Evolutionary conservation across 2,113 vertebrate species (phyloP).

Genomic region (Sinocyclocheilus maitianheensis): DNA sequence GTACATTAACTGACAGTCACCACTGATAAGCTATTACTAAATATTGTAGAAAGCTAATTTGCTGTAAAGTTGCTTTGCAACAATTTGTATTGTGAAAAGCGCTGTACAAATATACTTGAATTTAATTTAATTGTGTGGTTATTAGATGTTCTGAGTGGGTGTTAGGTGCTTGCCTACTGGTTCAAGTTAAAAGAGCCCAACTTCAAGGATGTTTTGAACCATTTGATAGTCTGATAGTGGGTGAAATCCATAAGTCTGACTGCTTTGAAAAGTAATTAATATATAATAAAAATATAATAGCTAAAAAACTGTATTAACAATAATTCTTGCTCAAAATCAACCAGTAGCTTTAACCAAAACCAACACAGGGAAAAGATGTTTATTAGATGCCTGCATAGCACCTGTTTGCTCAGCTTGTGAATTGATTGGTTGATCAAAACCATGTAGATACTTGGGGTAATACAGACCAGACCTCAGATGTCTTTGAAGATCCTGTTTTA

Average conservation of each 20-base stretch:
- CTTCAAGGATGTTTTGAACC: background rate
- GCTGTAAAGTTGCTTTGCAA: too few species aligned
- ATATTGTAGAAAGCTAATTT: too few species aligned
- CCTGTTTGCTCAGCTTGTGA: slow-evolving; percentile 27
- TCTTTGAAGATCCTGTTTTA: slow-evolving; percentile 46
- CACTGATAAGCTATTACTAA: too few species aligned
- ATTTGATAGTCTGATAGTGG: background rate
- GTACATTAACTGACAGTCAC: too few species aligned
- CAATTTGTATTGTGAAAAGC: too few species aligned
- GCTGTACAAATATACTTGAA: too few species aligned
- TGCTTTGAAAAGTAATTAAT: background rate
- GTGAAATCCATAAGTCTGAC: background rate
- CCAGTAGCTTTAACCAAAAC: slow-evolving; percentile 1
- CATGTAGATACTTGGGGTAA: slow-evolving; percentile 32
- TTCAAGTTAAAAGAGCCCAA: background rate
- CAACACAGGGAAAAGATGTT: background rate
- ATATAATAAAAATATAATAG: background rate
- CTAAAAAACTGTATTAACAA: background rate
- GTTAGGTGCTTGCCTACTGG: background rate
- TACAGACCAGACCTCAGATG: slow-evolving; percentile 36
- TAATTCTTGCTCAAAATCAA: background rate
- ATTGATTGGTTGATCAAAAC: slow-evolving; percentile 40
- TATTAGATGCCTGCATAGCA: slow-evolving; percentile 41
- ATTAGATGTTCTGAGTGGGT: too few species aligned
- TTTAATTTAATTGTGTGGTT: background rate